These are phyloP conservation scores for Chesias legatella DNA, from an alignment of 2,888 invertebrate species.

Conservation along the genomic window DNA sequence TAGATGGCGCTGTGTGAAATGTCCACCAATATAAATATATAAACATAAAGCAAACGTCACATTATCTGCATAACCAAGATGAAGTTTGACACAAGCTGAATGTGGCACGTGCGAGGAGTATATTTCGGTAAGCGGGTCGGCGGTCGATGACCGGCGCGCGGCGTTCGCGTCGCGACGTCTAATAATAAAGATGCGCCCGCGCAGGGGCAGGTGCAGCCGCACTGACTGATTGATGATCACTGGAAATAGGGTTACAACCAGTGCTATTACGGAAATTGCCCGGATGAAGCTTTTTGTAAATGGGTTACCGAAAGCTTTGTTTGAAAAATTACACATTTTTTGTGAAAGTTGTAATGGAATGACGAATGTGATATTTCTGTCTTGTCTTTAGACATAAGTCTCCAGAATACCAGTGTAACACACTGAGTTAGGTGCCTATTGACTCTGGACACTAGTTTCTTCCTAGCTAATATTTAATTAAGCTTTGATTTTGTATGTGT, in stretches of 20 bases:
- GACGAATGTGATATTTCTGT: no score
- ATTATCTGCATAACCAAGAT: slow-evolving; percentile 11
- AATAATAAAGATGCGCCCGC: slow-evolving; percentile 63
- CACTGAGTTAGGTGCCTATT: no score
- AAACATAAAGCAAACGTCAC: background rate
- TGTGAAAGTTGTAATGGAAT: no score
- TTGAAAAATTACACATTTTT: no score
- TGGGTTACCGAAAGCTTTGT: no score
- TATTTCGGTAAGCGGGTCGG: slow-evolving; percentile 78
- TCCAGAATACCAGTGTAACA: no score
- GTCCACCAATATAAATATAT: background rate
- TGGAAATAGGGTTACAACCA: slow-evolving; percentile 11
- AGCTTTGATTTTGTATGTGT: no score
- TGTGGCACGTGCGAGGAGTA: slow-evolving; percentile 50
- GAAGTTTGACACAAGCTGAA: slow-evolving; percentile 38
- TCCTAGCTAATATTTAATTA: no score
- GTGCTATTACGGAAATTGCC: slow-evolving; percentile 32
- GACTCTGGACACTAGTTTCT: no score
- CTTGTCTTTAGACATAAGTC: no score
- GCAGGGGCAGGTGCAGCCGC: slow-evolving; percentile 55
- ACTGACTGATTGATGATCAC: slow-evolving; percentile 16
- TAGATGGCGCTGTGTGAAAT: no score
- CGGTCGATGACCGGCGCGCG: slow-evolving; percentile 63
- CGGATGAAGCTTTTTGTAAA: no score
- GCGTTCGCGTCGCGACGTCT: slow-evolving; percentile 65